A percentile compares a stretch with the other conserved stretches of the same genome.
Conservation (phyloP, 2,113 vertebrate genomes). For the Nycticorax nycticorax region DNA sequence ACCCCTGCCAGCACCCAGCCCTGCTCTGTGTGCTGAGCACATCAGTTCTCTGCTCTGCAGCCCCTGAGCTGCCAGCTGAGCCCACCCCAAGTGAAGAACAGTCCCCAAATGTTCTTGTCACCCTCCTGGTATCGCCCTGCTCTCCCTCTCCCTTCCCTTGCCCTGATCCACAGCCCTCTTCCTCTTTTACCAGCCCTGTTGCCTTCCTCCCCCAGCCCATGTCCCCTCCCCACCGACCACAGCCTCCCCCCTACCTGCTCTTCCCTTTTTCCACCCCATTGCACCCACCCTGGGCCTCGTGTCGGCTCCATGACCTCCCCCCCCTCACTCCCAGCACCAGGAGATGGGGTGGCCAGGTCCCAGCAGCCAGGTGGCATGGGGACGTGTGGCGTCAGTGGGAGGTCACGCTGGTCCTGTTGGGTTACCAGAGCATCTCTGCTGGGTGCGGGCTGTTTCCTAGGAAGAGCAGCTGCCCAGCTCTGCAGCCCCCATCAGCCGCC, state of each 20-base stretch:
- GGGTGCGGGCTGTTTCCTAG: background rate
- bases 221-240: background rate
- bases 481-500: background rate
- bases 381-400: background rate
- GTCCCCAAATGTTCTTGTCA: background rate
- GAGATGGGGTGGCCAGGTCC: background rate
- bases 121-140: background rate
- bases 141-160: background rate
- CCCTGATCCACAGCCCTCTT: background rate
- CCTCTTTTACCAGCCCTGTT: background rate
- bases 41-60: background rate
- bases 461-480: background rate
- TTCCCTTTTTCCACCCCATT: background rate
- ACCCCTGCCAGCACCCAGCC: background rate
- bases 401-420: background rate
- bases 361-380: accelerated
- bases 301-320: accelerated
- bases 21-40: background rate
- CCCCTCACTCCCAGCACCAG: background rate
- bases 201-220: background rate
- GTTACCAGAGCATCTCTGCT: background rate
- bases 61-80: background rate
- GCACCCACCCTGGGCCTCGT: background rate
- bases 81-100: background rate
- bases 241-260: background rate